Conservation (phyloP, 2,113 vertebrate genomes). For the Cariama cristata region DNA sequence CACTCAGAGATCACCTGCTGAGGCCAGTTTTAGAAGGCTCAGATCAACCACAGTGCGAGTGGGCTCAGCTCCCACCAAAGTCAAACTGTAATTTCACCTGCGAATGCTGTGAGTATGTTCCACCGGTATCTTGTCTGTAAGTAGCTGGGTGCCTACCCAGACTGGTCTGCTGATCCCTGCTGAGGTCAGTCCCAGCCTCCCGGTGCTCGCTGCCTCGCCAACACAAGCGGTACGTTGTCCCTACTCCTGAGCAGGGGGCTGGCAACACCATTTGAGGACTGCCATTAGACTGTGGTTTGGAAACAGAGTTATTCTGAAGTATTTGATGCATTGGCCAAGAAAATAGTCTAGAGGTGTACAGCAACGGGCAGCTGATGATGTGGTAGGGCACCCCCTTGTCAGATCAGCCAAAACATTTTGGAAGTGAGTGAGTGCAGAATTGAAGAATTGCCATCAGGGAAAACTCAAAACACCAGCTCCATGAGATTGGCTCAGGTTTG, state of each 20-base stretch:
- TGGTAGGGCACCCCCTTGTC: neutral
- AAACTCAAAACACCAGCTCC: neutral
- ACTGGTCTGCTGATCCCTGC: neutral
- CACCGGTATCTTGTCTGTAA: neutral
- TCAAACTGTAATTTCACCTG: neutral
- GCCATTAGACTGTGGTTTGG: neutral
- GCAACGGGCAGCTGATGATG: accelerated
- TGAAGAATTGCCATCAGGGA: neutral
- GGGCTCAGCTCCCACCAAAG: neutral
- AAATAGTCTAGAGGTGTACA: neutral
- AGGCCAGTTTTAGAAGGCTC: neutral
- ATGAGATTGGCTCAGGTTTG: neutral
- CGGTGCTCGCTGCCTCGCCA: neutral
- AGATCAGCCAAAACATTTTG: neutral
- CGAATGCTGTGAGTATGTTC: neutral
- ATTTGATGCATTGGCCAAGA: neutral
- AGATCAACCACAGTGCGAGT: accelerated
- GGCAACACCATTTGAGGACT: neutral
- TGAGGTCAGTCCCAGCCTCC: neutral
- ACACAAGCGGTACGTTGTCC: neutral
- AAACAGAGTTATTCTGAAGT: neutral
- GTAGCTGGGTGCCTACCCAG: neutral
- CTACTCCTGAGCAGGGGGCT: accelerated
- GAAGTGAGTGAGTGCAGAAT: neutral
- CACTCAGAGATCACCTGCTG: neutral